These are phyloP conservation scores for Triplophysa bombifrons DNA, from an alignment of 2,797 vertebrate species.

Conservation along the genomic window DNA sequence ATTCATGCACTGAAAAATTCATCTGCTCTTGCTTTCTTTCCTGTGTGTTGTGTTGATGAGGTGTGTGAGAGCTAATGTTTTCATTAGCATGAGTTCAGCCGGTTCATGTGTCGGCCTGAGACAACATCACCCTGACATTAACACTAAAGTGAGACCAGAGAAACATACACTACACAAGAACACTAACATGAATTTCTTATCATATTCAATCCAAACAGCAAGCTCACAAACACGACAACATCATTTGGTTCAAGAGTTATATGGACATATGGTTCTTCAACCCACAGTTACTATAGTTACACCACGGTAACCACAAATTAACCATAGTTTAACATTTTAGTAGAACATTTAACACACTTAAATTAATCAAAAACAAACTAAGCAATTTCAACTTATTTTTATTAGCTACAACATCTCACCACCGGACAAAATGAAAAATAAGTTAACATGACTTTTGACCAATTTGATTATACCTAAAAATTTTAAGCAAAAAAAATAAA, in stretches of 20 bases:
- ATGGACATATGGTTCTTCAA: background rate
- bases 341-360: too few relatives aligned
- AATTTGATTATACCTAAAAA: too few relatives aligned
- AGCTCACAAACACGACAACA: background rate
- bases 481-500: too few relatives aligned
- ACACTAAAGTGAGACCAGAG: background rate
- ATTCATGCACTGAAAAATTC: conserved; percentile 65
- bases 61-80: conserved; percentile 26
- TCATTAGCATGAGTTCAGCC: conserved; percentile 24
- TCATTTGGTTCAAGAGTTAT: background rate
- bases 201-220: background rate
- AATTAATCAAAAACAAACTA: too few relatives aligned
- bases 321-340: too few relatives aligned
- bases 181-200: background rate
- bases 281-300: too few relatives aligned
- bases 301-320: too few relatives aligned
- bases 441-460: too few relatives aligned
- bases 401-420: too few relatives aligned
- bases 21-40: conserved; percentile 72
- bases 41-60: conserved; percentile 14
- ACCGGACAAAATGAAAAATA: too few relatives aligned
- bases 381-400: too few relatives aligned
- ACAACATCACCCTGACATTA: background rate
- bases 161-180: background rate
- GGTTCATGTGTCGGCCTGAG: conserved; percentile 22